phyloP scores from a whole-genome alignment of 2,113 vertebrate species.

The Otus sunia region DNA sequence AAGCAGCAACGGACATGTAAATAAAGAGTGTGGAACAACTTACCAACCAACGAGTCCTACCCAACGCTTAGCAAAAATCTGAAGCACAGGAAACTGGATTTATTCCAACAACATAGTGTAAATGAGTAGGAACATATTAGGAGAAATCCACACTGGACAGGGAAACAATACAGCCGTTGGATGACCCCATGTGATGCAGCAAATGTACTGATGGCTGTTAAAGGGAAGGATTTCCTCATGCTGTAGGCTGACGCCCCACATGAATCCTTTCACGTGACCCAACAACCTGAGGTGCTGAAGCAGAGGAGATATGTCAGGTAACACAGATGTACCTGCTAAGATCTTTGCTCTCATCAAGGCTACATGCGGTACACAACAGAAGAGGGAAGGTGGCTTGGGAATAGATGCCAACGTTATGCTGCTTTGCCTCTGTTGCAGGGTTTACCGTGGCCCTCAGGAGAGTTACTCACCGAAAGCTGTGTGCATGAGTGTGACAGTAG shows the following conservation, averaged over 20 bases:
- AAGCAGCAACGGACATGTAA: background rate
- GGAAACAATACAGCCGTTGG: background rate
- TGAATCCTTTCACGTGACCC: background rate
- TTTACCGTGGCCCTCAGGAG: background rate
- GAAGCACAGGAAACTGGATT: background rate
- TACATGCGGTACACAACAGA: background rate
- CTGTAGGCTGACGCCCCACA: background rate
- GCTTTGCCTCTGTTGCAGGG: background rate
- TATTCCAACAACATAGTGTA: background rate
- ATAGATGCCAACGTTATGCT: background rate
- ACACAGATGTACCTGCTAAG: background rate
- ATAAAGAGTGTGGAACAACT: background rate
- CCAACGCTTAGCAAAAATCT: background rate
- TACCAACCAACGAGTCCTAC: background rate
- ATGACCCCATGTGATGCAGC: background rate
- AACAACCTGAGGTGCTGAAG: background rate
- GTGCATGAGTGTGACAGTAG: background rate
- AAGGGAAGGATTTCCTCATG: background rate
- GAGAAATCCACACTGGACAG: background rate
- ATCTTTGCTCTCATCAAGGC: background rate
- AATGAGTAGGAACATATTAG: background rate
- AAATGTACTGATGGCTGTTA: background rate
- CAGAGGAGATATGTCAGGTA: background rate
- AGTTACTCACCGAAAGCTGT: background rate
- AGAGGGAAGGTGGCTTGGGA: background rate